These are phyloP conservation scores for Lynx canadensis DNA, from an alignment of 2,113 vertebrate species.

Conservation along the genomic window DNA sequence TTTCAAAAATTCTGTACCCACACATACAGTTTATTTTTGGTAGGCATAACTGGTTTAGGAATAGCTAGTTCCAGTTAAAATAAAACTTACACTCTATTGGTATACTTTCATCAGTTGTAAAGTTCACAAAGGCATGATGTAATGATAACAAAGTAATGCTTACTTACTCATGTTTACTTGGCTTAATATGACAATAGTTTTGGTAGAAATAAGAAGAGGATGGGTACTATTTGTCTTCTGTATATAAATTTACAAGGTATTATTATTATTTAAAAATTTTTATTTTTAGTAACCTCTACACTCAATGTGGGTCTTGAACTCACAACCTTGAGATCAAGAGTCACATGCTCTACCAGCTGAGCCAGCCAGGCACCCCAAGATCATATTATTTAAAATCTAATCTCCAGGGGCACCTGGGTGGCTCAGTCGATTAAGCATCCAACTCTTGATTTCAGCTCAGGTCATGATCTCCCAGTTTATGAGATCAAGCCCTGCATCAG, in stretches of 20 bases:
- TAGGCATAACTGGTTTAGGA: conserved; percentile 23
- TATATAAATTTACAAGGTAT: not conserved
- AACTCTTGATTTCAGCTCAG: no score
- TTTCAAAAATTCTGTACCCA: not conserved
- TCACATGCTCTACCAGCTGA: not conserved
- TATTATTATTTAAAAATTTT: not conserved
- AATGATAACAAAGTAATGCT: not conserved
- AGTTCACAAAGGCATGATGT: not conserved
- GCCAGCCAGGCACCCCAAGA: not conserved
- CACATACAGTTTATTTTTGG: not conserved
- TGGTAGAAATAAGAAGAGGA: not conserved
- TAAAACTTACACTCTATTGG: conserved; percentile 19
- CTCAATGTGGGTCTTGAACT: not conserved
- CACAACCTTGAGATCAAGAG: not conserved
- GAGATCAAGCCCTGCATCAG: no score
- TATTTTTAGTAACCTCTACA: not conserved
- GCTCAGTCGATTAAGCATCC: no score
- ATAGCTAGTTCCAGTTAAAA: conserved; percentile 45
- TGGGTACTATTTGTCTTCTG: not conserved
- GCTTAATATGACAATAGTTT: not conserved
- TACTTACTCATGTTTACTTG: conserved; percentile 24
- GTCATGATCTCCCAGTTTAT: no score
- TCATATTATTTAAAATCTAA: conserved; percentile 45
- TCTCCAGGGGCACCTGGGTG: not conserved
- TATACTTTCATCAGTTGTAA: not conserved